These are phyloP conservation scores for Caenorhabditis afra DNA, from an alignment of 2,888 invertebrate species.

Conservation along the genomic window DNA sequence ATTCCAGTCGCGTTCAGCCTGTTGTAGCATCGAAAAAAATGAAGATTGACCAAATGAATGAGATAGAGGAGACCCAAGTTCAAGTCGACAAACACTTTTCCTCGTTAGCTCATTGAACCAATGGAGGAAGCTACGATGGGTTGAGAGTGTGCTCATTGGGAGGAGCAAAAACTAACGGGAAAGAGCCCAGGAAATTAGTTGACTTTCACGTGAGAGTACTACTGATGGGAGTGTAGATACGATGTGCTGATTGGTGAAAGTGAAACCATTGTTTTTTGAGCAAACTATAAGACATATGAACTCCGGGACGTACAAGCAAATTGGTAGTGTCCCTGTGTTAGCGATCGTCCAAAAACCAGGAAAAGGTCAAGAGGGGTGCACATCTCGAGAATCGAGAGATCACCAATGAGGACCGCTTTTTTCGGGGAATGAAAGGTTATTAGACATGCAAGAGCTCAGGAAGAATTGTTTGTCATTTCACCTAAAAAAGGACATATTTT, in stretches of 20 bases:
- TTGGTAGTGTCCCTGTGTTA: not conserved
- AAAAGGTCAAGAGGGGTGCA: not conserved
- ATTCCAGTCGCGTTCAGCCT: constrained; percentile 10
- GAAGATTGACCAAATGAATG: constrained; percentile 9
- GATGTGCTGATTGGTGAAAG: not conserved
- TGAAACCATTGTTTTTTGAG: constrained; percentile 6
- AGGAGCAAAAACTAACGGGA: constrained; percentile 39
- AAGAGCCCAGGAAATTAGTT: constrained; percentile 38
- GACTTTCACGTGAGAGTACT: constrained; percentile 44
- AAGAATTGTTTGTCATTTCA: not conserved
- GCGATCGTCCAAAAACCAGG: not conserved
- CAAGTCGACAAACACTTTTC: constrained; percentile 41
- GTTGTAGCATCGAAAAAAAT: not conserved
- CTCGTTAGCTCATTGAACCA: constrained; percentile 39
- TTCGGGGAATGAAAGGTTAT: constrained; percentile 7
- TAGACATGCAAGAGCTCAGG: constrained; percentile 17
- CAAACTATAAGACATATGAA: constrained; percentile 13
- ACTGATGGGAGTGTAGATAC: constrained; percentile 12
- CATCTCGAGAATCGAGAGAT: not conserved
- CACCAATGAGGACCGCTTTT: not conserved
- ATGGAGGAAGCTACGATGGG: constrained; percentile 19
- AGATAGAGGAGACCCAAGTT: constrained; percentile 27
- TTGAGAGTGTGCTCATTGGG: constrained; percentile 49
- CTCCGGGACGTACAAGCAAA: not conserved
- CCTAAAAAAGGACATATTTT: constrained; percentile 17